Base-by-base conservation (phyloP, 1,140 invertebrate genomes). In the Antheraea pernyi region DNA sequence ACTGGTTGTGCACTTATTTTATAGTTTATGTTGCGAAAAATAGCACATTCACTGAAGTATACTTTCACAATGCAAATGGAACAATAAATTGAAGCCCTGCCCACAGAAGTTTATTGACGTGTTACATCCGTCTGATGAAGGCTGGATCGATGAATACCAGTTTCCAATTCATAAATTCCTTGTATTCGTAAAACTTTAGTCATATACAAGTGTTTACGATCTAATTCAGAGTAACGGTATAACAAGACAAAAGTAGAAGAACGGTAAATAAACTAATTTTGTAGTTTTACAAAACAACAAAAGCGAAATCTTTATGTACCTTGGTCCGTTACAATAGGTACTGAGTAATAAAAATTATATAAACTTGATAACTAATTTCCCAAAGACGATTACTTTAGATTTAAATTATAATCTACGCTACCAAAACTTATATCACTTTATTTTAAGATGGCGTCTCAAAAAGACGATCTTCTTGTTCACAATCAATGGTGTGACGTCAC, bases 401-500 rank as follows among this genome's bases (percentile, higher is more conserved):
- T 91, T 91, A 81, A 83, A 84, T 77, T 84, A 81, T 85, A 85
- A 80, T 86, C 87, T 90, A 89, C 84, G 79, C 85, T 90, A 88
- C 85, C 86, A 88, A 91, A 91, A 92, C 88, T 89, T 92, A 91
- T 91, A 89, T 91, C 88, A 91, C 88, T 92, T 91, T 92, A 87
- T 90, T 90, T 89, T 91, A 92, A 92, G 87, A 93, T 93, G 91
- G 91, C 91, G 91, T 93, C 90, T 92, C 80, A 78, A 86, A 88
- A 91, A 91, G 91, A 92, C 91, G 84, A 87, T 90, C 84, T 88
- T 84, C 83, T 89, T 88, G 79, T 77, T 81, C 72, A 84, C 84
- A 91, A 93, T 92, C 90, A 91, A 93, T 93, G 91, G 77, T 70
- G 86, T 93, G 91, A 92, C 90, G 90, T 93, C 91, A 93, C 91